Evolutionary conservation across 1,140 invertebrate species (phyloP), one percentile per base, ranked within the genome.

Genomic region (Acromyrmex heyeri): DNA sequence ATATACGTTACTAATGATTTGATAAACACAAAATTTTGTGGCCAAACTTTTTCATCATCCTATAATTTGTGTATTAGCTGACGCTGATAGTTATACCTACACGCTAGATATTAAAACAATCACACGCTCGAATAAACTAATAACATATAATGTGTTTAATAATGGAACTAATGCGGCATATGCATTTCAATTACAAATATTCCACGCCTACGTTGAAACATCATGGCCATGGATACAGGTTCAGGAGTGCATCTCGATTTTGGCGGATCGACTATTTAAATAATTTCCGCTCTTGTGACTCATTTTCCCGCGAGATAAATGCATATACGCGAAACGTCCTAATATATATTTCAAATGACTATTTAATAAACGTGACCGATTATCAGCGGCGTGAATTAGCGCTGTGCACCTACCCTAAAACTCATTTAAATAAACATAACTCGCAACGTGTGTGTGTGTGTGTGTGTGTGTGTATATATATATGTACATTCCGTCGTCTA

Each of bases 101-200:
- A 82, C 16, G 14, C 30, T 67, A 67, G 78, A 82, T 82, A 82
- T 82, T 82, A 82, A 82, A 82, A 82, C 72, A 82, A 82, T 82
- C 78, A 82, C 34, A 55, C 65, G 78, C 78, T 82, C 67, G 65
- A 72, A 82, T 82, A 48, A 67, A 57, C 67, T 72, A 82, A 82
- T 82, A 72, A 72, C 53, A 82, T 24, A 82, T 82, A 82, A 82
- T 82, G 18, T 72, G 78, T 44, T 21, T 72, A 82, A 82, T 82
- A 82, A 82, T 72, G 78, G 38, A 72, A 82, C 67, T 82, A 82
- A 82, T 82, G 79, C 79, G 34, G 79, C 79, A 73, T 82, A 82
- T 82, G 79, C 79, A 82, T 82, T 82, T 82, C 79, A 82, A 82
- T 82, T 82, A 82, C 67, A 82, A 82, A 82, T 73, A 61, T 44